Evolutionary conservation across 2,797 vertebrate species (phyloP).

Genomic region (Meda fulgida): DNA sequence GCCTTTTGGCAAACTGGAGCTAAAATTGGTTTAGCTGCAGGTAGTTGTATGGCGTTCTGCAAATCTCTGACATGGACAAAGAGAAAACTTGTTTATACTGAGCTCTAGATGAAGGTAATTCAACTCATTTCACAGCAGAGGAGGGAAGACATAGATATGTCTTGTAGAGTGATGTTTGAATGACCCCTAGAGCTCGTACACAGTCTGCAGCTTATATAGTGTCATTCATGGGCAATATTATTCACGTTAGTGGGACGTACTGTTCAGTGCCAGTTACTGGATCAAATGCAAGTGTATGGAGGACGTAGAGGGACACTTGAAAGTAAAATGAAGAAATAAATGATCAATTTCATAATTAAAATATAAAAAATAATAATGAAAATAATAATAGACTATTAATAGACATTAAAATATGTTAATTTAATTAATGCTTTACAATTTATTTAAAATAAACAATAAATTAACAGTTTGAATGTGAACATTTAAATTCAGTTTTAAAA

Average conservation of each 20-base stretch:
- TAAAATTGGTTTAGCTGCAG: conserved; percentile 12
- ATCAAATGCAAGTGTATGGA: not conserved
- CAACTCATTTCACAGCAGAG: not conserved
- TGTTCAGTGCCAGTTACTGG: not conserved
- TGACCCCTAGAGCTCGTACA: not conserved
- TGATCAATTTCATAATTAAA: not conserved
- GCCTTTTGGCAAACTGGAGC: conserved; percentile 13
- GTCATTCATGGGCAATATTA: not conserved
- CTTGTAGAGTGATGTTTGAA: not conserved
- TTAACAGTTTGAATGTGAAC: not conserved
- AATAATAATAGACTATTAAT: not conserved
- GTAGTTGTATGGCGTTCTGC: not conserved
- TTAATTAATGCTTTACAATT: too few relatives aligned
- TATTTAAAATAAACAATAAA: too few relatives aligned
- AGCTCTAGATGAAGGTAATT: not conserved
- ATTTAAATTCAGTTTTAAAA: not conserved
- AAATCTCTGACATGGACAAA: conserved; percentile 27
- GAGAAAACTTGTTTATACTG: conserved; percentile 26
- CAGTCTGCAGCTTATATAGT: not conserved
- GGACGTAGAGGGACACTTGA: too few relatives aligned
- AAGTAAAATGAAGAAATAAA: not conserved
- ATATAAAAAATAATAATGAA: not conserved
- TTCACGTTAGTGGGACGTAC: not conserved
- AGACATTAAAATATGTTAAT: not conserved
- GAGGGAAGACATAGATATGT: not conserved